phyloP scores from a whole-genome alignment of 2,888 invertebrate species.

The Sericinus montela region DNA sequence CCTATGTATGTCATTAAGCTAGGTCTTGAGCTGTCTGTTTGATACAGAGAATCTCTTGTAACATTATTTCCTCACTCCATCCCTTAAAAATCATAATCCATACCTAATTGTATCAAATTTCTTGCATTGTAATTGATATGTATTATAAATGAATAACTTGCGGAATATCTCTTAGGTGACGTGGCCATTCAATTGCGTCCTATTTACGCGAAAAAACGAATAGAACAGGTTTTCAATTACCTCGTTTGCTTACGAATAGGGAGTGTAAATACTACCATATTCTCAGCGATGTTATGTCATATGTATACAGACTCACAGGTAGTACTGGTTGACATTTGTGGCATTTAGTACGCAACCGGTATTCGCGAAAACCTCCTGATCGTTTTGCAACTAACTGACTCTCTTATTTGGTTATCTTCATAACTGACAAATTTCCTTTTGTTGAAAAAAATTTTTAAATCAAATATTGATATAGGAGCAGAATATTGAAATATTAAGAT shows the following conservation, averaged over 20 bases:
- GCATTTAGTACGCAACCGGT: slow-evolving; percentile 35
- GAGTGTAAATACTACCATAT: slow-evolving; percentile 20
- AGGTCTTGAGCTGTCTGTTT: too few species aligned
- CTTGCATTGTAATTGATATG: too few species aligned
- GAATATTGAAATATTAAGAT: too few species aligned
- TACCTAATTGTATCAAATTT: too few species aligned
- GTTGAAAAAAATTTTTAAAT: too few species aligned
- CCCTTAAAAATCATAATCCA: too few species aligned
- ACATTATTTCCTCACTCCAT: too few species aligned
- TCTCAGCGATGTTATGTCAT: slow-evolving; percentile 40
- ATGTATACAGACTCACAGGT: slow-evolving; percentile 31
- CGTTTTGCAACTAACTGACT: slow-evolving; percentile 12
- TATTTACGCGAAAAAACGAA: background rate
- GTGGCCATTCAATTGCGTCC: background rate
- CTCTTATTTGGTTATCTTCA: slow-evolving; percentile 2
- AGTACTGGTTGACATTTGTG: slow-evolving; percentile 60
- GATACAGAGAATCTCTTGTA: too few species aligned
- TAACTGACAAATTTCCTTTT: too few species aligned
- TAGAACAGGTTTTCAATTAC: slow-evolving; percentile 16
- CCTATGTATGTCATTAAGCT: too few species aligned
- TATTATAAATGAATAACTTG: too few species aligned
- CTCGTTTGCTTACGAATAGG: slow-evolving; percentile 17
- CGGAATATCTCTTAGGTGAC: background rate
- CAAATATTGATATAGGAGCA: too few species aligned
- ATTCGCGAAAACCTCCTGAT: slow-evolving; percentile 16